Conservation (phyloP, 1,140 invertebrate genomes). For the Neuroterus valhalla region DNA sequence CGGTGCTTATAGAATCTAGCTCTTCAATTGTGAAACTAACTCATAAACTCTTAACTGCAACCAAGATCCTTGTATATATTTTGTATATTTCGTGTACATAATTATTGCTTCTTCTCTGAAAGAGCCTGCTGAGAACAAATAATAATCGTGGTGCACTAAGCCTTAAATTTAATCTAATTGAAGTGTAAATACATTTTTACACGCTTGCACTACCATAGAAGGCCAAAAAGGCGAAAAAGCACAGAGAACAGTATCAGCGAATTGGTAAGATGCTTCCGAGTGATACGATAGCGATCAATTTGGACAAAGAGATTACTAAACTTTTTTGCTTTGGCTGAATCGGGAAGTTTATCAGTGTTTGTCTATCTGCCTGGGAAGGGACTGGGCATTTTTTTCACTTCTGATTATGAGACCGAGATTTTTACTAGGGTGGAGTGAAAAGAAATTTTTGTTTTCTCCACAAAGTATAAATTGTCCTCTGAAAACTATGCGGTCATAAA, state of each 20-base stretch:
- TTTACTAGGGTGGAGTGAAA: no score
- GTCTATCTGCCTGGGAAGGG: neutral
- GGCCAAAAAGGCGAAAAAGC: slow-evolving; percentile 81
- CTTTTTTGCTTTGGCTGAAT: slow-evolving; percentile 8
- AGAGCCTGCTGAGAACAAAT: slow-evolving; percentile 48
- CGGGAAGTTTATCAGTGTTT: neutral
- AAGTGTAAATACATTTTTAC: slow-evolving; percentile 72
- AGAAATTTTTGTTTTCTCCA: no score
- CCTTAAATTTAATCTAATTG: slow-evolving; percentile 62
- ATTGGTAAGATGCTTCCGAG: slow-evolving; percentile 83
- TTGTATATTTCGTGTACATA: no score
- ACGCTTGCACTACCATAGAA: slow-evolving; percentile 75
- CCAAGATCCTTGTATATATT: no score
- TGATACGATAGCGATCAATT: slow-evolving; percentile 55
- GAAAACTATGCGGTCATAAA: no score
- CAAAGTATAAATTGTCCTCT: neutral
- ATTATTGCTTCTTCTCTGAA: slow-evolving; percentile 5
- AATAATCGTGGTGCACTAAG: slow-evolving; percentile 49
- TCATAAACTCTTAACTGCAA: no score
- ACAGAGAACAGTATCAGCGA: slow-evolving; percentile 87
- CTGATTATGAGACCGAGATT: no score
- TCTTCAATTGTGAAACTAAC: no score
- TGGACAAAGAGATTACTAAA: neutral
- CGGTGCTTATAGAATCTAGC: no score
- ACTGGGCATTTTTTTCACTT: neutral